A percentile compares a stretch with the other conserved stretches of the same genome.
Conservation (phyloP, 1,140 invertebrate genomes). For the Macrocentrus cingulum region DNA sequence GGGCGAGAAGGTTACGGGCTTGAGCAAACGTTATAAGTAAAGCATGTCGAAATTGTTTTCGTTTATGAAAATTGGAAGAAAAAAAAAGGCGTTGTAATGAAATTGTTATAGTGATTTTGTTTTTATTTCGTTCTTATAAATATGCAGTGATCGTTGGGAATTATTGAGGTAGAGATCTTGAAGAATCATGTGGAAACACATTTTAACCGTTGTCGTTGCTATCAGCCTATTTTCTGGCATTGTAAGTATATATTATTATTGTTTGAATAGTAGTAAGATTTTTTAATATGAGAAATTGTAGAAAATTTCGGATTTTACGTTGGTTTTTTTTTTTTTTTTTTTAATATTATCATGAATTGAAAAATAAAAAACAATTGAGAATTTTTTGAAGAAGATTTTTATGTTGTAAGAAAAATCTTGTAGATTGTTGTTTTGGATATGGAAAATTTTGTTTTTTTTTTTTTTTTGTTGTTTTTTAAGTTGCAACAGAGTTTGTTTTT, state of each 20-base stretch:
- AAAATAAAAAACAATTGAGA: no score
- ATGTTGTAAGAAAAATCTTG: no score
- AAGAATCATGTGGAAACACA: conserved; percentile 6
- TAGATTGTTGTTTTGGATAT: no score
- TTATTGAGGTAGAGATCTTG: background rate
- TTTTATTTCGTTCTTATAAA: background rate
- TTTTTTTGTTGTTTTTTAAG: no score
- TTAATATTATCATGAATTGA: no score
- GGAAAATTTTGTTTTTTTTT: no score
- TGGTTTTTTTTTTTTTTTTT: no score
- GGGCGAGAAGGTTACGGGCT: background rate
- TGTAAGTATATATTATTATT: conserved; percentile 4
- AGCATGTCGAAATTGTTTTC: background rate
- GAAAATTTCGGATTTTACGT: no score
- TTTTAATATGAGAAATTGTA: no score
- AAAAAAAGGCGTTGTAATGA: background rate
- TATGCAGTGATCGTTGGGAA: background rate
- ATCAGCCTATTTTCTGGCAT: background rate
- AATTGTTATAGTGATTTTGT: background rate
- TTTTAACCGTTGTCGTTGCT: background rate
- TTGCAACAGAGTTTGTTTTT: no score
- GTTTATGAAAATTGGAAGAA: background rate
- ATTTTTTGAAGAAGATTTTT: no score
- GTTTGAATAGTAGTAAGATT: no score
- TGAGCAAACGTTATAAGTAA: background rate